These are phyloP conservation scores for Neria commutata DNA, from an alignment of 2,888 invertebrate species.

Conservation along the genomic window DNA sequence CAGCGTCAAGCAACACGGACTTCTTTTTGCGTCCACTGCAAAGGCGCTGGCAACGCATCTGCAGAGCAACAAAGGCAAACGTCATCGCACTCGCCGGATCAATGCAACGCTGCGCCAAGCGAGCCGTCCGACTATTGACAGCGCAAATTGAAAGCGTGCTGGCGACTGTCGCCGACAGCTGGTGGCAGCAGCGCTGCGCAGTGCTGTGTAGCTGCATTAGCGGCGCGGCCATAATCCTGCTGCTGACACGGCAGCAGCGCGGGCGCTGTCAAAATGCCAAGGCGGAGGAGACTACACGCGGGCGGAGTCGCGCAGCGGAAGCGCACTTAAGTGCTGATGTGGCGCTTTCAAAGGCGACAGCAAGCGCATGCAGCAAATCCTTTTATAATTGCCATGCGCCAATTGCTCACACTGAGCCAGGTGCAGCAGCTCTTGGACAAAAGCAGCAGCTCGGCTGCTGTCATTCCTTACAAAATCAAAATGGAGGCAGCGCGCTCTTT, in stretches of 20 bases:
- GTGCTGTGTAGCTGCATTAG: slow-evolving; percentile 20
- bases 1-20: neutral
- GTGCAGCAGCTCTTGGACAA: slow-evolving; percentile 6
- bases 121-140: slow-evolving; percentile 1
- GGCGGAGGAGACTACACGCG: slow-evolving; percentile 13
- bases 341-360: slow-evolving; percentile 6
- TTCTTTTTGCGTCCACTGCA: slow-evolving; percentile 9
- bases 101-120: slow-evolving; percentile 15
- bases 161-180: neutral
- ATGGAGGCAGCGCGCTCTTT: slow-evolving; percentile 24
- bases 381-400: slow-evolving; percentile 49
- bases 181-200: slow-evolving; percentile 10
- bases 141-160: neutral
- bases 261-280: slow-evolving; percentile 44
- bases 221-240: slow-evolving; percentile 30
- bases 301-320: slow-evolving; percentile 12
- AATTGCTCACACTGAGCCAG: slow-evolving; percentile 39
- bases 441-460: neutral
- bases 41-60: slow-evolving; percentile 17
- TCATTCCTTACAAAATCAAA: slow-evolving; percentile 26
- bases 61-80: slow-evolving; percentile 1
- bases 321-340: slow-evolving; percentile 15
- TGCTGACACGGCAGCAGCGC: slow-evolving; percentile 55
- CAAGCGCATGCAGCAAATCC: slow-evolving; percentile 44
- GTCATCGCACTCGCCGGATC: neutral